Base-by-base conservation (phyloP, 1,140 invertebrate species). In the Brachionus plicatilis region DNA sequence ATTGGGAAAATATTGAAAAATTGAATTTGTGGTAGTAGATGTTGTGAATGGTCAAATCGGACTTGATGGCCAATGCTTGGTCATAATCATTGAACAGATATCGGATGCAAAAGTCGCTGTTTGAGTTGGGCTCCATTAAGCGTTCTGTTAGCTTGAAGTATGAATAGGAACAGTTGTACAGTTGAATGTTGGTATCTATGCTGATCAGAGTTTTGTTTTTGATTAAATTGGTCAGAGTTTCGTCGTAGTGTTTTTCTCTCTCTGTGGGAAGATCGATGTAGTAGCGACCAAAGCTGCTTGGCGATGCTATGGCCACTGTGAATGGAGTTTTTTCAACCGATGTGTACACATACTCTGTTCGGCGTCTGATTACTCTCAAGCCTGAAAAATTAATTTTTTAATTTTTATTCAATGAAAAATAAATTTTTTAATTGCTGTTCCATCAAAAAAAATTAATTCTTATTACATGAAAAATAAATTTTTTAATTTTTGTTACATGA, bases 11-110 rank as follows among this genome's bases (percentile, higher is more conserved):
- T 53, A 82, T 82, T 68, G 53, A 60, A 24, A 82, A 68, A 17
- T 68, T 82, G 79, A 60, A 82, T 82, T 45, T n/a, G 9, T 82
- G 43, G 43, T 82, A 82, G 37, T 82, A 82, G 27, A 82, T 82
- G 7, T 82, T 82, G n/a, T 82, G 79, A 37, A 82, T 24, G 8
- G 60, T 82, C 3, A 82, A 27, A n/a, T 82, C 79, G 2, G 53
- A 82, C 45, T 82, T 82, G 14, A 82, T 82, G 37, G 79, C 79
- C 17, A 82, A n/a, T 24, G 20, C 79, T 68, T 82, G 79, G 20
- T 82, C 79, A 24, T 17, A 9, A 24, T 82, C 79, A 41, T 82
- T 33, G 29, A 60, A 65, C 53, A 82, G 6, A 82, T 82, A 82
- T 60, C 60, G 7, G 17, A 82, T 82, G 27, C 79, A 82, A 37